Conservation (phyloP, 2,797 vertebrate genomes). For the Lateolabrax maculatus region DNA sequence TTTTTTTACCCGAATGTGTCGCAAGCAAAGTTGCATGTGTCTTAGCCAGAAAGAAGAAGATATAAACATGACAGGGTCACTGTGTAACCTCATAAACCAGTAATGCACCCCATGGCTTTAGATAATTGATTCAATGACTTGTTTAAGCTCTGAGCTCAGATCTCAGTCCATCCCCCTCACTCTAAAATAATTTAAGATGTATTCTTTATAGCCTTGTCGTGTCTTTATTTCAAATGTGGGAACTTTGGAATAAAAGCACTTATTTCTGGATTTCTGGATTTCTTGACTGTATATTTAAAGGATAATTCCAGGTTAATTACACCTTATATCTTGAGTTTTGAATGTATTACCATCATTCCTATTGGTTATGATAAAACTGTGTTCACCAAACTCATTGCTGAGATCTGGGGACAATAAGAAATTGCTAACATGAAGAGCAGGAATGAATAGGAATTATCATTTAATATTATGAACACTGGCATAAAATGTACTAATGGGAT, state of each 20-base stretch:
- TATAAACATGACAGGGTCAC: not conserved
- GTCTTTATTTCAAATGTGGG: not conserved
- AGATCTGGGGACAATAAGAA: too few relatives aligned
- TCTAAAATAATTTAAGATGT: not conserved
- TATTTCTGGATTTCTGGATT: not conserved
- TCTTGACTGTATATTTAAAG: not conserved
- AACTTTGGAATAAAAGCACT: not conserved
- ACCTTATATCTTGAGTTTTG: not conserved
- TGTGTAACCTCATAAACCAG: not conserved
- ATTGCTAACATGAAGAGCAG: too few relatives aligned
- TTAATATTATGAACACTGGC: not conserved
- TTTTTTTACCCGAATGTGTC: not conserved
- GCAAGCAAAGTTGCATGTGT: not conserved
- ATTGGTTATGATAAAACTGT: not conserved
- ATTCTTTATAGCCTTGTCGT: not conserved
- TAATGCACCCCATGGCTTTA: not conserved
- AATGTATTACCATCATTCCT: not conserved
- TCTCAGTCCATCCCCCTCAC: not conserved
- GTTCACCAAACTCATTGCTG: too few relatives aligned
- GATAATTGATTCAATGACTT: not conserved
- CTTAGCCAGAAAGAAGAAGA: not conserved
- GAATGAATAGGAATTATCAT: not conserved
- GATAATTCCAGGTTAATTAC: not conserved
- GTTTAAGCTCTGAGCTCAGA: not conserved
- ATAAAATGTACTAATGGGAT: not conserved